phyloP scores from a whole-genome alignment of 2,888 invertebrate species.

The Mongoloraphidia duomilia region DNA sequence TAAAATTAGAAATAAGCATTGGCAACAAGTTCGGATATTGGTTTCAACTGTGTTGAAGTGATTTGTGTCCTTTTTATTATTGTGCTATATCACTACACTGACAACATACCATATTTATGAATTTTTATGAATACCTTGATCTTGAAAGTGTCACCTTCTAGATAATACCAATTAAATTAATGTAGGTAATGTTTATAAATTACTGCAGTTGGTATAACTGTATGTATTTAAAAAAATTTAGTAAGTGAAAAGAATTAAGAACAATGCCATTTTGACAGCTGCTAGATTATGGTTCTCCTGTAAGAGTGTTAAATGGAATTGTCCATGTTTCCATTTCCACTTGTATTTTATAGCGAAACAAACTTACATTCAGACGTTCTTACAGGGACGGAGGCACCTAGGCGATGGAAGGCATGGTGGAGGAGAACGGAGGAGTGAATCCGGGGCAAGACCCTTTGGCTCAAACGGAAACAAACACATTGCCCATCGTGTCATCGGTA shows the following conservation, averaged over 20 bases:
- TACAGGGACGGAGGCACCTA: slow-evolving; percentile 47
- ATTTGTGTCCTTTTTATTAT: neutral
- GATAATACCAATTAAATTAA: slow-evolving; percentile 14
- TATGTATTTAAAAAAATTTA: slow-evolving; percentile 28
- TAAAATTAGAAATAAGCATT: slow-evolving; percentile 22
- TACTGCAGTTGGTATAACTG: too few relatives aligned
- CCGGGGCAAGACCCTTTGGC: slow-evolving; percentile 37
- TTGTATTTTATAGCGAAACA: too few relatives aligned
- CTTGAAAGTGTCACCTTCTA: too few relatives aligned
- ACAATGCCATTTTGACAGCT: slow-evolving; percentile 27
- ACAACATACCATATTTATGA: too few relatives aligned
- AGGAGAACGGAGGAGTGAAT: slow-evolving; percentile 63
- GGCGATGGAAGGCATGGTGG: slow-evolving; percentile 84
- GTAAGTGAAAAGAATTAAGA: slow-evolving; percentile 14
- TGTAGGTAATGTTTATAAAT: slow-evolving; percentile 26
- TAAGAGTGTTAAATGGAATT: slow-evolving; percentile 18
- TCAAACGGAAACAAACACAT: slow-evolving; percentile 35
- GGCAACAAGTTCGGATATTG: slow-evolving; percentile 2
- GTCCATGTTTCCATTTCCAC: too few relatives aligned
- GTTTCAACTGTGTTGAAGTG: neutral
- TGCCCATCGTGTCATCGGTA: slow-evolving; percentile 43
- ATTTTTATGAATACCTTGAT: too few relatives aligned
- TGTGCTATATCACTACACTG: neutral
- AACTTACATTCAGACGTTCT: slow-evolving; percentile 31
- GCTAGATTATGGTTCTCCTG: slow-evolving; percentile 13